Evolutionary conservation across 2,113 vertebrate species (phyloP).

Genomic region (Paralichthys olivaceus): DNA sequence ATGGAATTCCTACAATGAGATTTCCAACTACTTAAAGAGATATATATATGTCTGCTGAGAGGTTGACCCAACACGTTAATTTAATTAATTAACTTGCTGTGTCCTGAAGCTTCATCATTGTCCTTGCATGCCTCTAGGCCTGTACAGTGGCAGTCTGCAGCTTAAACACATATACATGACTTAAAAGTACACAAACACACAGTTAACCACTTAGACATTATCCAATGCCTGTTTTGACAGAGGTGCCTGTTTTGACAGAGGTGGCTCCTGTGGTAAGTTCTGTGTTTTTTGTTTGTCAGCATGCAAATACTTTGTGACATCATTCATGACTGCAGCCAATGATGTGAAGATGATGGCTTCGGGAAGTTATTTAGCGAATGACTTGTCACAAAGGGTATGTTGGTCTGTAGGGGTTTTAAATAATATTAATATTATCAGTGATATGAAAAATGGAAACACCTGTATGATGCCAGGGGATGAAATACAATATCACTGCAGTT

Average conservation of each 20-base stretch:
- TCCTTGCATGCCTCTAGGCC: background rate
- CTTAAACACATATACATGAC: background rate
- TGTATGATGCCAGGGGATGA: background rate
- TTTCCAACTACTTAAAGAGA: background rate
- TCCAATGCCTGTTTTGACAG: constrained; percentile 46
- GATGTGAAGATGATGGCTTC: background rate
- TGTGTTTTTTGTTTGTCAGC: constrained; percentile 18
- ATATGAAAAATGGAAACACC: background rate
- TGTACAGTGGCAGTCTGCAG: background rate
- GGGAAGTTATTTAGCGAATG: background rate
- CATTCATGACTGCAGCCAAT: constrained; percentile 28
- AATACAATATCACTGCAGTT: background rate
- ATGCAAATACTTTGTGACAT: constrained; percentile 29
- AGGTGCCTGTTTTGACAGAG: constrained; percentile 3
- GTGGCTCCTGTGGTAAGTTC: constrained; percentile 1
- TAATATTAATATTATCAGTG: background rate
- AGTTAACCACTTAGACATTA: constrained; percentile 40
- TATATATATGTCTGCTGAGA: background rate
- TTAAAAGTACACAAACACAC: constrained; percentile 10
- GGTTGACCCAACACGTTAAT: background rate
- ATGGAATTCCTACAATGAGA: background rate
- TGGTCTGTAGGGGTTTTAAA: background rate
- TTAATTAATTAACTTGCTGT: background rate
- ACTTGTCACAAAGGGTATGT: background rate
- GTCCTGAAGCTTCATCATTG: background rate